These are phyloP conservation scores for human DNA, from an alignment of 2,113 vertebrate species.

Conservation along the genomic window DNA sequence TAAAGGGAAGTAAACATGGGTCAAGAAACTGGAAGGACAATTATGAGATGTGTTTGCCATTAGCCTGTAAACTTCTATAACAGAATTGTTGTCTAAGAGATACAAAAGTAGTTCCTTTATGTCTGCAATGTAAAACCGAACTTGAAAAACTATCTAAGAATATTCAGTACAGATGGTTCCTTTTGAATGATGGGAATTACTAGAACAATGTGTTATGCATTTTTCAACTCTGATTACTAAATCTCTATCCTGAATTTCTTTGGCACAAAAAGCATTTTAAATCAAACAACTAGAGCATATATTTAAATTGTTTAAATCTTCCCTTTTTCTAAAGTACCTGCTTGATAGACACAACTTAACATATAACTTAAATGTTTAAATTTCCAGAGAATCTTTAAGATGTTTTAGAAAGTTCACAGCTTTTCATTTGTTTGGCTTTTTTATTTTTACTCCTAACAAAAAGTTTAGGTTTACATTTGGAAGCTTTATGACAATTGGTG, in stretches of 20 bases:
- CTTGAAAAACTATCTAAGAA: slow-evolving; percentile 17
- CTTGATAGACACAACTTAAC: neutral
- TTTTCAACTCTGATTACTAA: slow-evolving; percentile 18
- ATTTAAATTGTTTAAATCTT: neutral
- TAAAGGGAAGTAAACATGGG: neutral
- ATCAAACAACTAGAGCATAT: slow-evolving; percentile 11
- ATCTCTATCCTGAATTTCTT: neutral
- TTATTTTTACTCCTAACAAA: neutral
- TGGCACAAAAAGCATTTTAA: neutral
- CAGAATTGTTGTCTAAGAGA: neutral
- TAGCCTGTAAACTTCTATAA: neutral
- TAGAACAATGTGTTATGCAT: neutral
- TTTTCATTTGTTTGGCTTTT: neutral
- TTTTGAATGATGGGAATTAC: neutral
- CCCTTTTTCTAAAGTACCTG: neutral
- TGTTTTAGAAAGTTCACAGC: neutral
- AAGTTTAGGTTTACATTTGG: neutral
- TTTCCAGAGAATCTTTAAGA: slow-evolving; percentile 5
- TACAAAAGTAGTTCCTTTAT: neutral
- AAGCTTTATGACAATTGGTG: neutral
- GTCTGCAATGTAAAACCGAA: neutral
- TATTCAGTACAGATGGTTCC: neutral
- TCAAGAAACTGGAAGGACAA: neutral
- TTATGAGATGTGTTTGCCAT: neutral
- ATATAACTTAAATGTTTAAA: neutral